phyloP scores from a whole-genome alignment of 1,140 invertebrate genomes.

The Drosophila bocki region DNA sequence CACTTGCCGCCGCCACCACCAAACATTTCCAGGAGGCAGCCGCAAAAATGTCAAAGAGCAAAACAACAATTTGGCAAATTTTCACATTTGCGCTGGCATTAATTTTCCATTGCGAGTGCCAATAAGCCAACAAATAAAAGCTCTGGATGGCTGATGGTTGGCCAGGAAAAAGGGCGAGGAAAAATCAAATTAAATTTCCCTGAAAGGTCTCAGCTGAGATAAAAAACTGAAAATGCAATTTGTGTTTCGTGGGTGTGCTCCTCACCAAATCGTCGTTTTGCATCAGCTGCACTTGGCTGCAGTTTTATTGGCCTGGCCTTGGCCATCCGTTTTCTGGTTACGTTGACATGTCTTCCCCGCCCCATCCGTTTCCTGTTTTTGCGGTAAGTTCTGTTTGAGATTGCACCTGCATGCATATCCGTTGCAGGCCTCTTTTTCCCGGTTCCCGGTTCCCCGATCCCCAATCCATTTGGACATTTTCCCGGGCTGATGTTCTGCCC shows the following conservation, averaged over 20 bases:
- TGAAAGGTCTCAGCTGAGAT: constrained; percentile 17
- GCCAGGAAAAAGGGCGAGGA: background rate
- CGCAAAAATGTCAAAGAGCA: constrained; percentile 68
- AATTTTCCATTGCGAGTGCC: constrained; percentile 63
- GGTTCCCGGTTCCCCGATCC: background rate
- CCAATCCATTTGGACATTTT: constrained; percentile 18
- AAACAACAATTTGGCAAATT: constrained; percentile 74
- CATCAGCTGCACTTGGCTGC: constrained; percentile 67
- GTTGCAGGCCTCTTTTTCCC: constrained; percentile 29
- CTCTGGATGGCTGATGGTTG: constrained; percentile 38
- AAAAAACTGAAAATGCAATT: constrained; percentile 80
- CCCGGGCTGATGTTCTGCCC: constrained; percentile 5
- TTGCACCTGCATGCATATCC: constrained; percentile 76
- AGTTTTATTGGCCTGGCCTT: constrained; percentile 66
- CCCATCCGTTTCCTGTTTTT: constrained; percentile 11
- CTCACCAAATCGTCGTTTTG: constrained; percentile 58
- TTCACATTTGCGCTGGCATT: constrained; percentile 65
- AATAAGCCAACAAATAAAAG: constrained; percentile 74
- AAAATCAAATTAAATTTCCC: constrained; percentile 71
- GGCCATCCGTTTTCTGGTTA: constrained; percentile 45
- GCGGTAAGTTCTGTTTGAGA: constrained; percentile 66
- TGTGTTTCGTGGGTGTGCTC: constrained; percentile 29
- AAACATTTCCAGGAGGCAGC: constrained; percentile 29
- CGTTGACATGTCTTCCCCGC: constrained; percentile 44
- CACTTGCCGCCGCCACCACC: constrained; percentile 9